Evolutionary conservation across 2,113 vertebrate species (phyloP).

Genomic region (Tragelaphus strepsiceros): DNA sequence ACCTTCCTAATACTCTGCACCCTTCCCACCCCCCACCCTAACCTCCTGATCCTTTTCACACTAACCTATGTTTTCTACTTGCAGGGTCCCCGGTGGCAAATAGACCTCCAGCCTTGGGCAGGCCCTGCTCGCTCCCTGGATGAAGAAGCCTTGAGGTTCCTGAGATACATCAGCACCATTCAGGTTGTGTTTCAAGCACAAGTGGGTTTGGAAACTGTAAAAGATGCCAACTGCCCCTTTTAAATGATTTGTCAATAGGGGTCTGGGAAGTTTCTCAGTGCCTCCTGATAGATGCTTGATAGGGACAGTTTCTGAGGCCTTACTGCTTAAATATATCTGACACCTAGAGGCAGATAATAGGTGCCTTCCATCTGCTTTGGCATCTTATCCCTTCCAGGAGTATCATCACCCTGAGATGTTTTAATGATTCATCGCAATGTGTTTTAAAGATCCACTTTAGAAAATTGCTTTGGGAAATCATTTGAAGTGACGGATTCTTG

Average conservation of each 20-base stretch:
- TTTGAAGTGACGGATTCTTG: slow-evolving; percentile 2
- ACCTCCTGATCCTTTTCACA: background rate
- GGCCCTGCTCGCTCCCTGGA: slow-evolving; percentile 84
- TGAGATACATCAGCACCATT: slow-evolving; percentile 90
- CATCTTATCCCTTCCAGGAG: background rate
- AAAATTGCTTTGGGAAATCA: slow-evolving; percentile 46
- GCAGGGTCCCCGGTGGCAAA: slow-evolving; percentile 89
- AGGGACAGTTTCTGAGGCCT: background rate
- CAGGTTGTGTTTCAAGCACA: slow-evolving; percentile 81
- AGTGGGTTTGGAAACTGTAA: background rate
- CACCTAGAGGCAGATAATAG: background rate
- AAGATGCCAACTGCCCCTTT: background rate
- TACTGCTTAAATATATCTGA: background rate
- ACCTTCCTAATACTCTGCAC: background rate
- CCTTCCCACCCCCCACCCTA: background rate
- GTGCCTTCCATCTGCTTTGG: background rate
- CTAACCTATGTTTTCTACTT: slow-evolving; percentile 37
- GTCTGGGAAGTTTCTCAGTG: background rate
- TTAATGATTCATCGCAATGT: slow-evolving; percentile 28
- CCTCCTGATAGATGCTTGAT: background rate
- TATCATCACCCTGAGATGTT: background rate
- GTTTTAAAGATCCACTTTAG: slow-evolving; percentile 53
- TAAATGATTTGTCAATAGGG: background rate
- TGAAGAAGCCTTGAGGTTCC: slow-evolving; percentile 91
- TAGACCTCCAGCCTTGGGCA: slow-evolving; percentile 92